These are phyloP conservation scores for Microcebus jonahi DNA, from an alignment of 2,113 vertebrate genomes.

Conservation along the genomic window DNA sequence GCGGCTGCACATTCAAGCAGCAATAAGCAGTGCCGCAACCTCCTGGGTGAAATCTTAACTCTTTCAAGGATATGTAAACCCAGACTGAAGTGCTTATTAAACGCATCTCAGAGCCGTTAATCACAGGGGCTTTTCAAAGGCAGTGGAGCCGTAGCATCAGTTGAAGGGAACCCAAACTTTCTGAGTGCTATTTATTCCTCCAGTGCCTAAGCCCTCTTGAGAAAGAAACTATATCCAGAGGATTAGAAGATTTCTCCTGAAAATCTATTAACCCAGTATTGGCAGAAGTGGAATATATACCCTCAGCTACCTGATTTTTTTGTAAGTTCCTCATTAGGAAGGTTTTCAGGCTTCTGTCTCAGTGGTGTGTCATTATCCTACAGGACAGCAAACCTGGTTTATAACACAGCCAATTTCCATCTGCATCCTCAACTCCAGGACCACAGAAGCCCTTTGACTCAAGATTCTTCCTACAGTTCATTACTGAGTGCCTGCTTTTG, in stretches of 20 bases:
- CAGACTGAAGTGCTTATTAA: constrained; percentile 54
- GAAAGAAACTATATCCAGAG: constrained; percentile 24
- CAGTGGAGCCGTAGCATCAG: neutral
- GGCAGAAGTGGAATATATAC: neutral
- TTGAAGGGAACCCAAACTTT: neutral
- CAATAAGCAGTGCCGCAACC: neutral
- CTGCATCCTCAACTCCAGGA: neutral
- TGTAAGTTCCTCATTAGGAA: neutral
- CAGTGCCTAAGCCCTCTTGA: constrained; percentile 6
- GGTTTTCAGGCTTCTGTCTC: neutral
- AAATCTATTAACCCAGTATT: constrained; percentile 43
- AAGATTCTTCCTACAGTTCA: neutral
- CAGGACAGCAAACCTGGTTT: neutral
- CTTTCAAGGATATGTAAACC: constrained; percentile 49
- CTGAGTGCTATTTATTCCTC: constrained; percentile 40
- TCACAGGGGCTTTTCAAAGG: constrained; percentile 41
- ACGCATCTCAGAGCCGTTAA: constrained; percentile 51
- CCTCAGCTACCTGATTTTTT: neutral
- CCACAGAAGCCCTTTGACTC: neutral
- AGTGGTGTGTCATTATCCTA: neutral
- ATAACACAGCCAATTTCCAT: neutral
- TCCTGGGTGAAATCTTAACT: constrained; percentile 45
- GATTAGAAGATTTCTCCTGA: neutral
- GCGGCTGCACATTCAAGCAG: neutral
- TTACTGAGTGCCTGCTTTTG: neutral